Evolutionary conservation across 2,113 vertebrate species (phyloP).

Genomic region (Sylvilagus bachmani): DNA sequence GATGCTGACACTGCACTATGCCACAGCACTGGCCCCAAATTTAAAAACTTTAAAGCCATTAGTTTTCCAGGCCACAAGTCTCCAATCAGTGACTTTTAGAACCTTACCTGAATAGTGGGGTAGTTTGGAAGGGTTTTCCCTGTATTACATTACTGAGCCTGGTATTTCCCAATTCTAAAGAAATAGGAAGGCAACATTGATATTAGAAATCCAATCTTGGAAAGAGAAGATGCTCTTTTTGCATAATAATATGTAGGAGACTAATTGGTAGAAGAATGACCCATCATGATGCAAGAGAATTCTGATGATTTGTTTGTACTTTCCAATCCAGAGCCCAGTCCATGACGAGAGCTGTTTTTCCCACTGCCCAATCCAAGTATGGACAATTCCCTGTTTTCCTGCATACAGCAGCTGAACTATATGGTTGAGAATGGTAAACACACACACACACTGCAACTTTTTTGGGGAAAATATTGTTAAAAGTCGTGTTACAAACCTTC

Average conservation of each 20-base stretch:
- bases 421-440: neutral
- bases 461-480: neutral
- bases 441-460: too few relatives aligned
- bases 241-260: neutral
- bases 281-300: neutral
- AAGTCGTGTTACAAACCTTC: slow-evolving; percentile 14
- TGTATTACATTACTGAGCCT: neutral
- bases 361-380: neutral
- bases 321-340: neutral
- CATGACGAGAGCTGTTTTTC: neutral
- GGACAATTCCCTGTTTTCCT: neutral
- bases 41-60: neutral
- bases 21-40: neutral
- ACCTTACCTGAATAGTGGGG: neutral
- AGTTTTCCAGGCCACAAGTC: neutral
- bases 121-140: neutral
- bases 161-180: neutral
- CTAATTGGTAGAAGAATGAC: neutral
- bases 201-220: neutral
- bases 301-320: neutral
- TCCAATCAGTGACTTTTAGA: neutral
- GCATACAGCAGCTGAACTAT: neutral
- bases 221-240: neutral
- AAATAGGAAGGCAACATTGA: neutral
- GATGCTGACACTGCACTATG: too few relatives aligned